Percentiles rank a stretch among this genome's conserved stretches.
Evolutionary conservation across 2,888 invertebrate genomes (phyloP).

Genomic region (Crocallis elinguaria): DNA sequence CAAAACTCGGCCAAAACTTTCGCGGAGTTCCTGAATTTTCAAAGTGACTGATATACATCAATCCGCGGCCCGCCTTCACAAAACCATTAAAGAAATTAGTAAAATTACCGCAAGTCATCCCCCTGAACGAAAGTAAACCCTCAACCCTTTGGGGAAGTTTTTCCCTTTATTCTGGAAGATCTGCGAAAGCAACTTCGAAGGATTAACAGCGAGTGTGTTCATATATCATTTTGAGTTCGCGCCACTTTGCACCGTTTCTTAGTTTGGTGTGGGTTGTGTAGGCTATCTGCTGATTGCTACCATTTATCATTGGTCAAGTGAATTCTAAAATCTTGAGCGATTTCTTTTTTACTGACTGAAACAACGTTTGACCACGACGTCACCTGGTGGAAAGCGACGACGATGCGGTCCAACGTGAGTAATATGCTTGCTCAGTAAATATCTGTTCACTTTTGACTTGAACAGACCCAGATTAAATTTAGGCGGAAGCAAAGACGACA

Average conservation of each 20-base stretch:
- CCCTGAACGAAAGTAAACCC: conserved; percentile 3
- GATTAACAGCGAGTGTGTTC: conserved; percentile 8
- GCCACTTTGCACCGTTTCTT: not conserved
- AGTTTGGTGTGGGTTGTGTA: not conserved
- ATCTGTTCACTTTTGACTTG: too few species aligned
- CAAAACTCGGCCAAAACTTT: not conserved
- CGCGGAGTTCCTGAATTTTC: conserved; percentile 8
- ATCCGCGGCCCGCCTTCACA: not conserved
- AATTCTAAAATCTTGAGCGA: too few species aligned
- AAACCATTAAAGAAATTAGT: conserved; percentile 30
- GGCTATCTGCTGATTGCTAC: not conserved
- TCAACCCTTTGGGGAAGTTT: conserved; percentile 19
- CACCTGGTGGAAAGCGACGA: too few species aligned
- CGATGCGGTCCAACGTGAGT: too few species aligned
- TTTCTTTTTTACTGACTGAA: too few species aligned
- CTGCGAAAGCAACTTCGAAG: conserved; percentile 2
- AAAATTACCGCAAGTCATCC: conserved; percentile 30
- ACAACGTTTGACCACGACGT: too few species aligned
- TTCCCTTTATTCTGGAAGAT: conserved; percentile 20
- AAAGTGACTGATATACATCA: conserved; percentile 24
- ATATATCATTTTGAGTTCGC: conserved; percentile 8
- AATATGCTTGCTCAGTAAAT: too few species aligned
- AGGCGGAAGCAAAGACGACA: not conserved
- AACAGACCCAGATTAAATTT: too few species aligned
- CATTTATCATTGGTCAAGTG: too few species aligned